Evolutionary conservation across 2,797 vertebrate genomes (phyloP).

Genomic region (Hypotaenidia philippensis): DNA sequence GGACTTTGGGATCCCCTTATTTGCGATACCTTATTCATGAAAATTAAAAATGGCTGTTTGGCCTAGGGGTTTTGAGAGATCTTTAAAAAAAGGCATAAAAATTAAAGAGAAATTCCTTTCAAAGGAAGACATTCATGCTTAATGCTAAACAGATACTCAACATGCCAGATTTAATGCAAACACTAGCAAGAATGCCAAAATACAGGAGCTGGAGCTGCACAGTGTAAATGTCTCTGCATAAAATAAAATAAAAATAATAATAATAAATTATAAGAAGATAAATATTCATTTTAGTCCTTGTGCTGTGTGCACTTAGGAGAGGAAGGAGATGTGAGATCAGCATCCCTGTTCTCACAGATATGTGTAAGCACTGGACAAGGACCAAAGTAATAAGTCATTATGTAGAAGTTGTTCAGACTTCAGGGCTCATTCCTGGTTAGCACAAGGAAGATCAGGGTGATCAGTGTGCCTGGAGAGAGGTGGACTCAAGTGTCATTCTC

Average conservation of each 20-base stretch:
- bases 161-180: neutral
- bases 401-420: neutral
- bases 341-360: neutral
- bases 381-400: neutral
- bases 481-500: neutral
- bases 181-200: neutral
- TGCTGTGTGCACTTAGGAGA: neutral
- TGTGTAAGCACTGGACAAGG: neutral
- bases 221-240: neutral
- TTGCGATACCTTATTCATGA: slow-evolving; percentile 1
- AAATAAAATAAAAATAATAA: neutral
- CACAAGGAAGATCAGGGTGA: neutral
- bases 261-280: neutral
- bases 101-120: slow-evolving; percentile 30
- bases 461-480: neutral
- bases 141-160: slow-evolving; percentile 28
- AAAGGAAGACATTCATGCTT: slow-evolving; percentile 6
- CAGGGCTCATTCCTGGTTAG: neutral
- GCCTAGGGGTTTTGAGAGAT: neutral
- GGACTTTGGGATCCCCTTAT: neutral
- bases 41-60: slow-evolving; percentile 35
- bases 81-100: neutral
- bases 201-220: neutral
- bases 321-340: neutral
- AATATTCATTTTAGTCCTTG: neutral